Base-by-base conservation (phyloP, 1,140 invertebrate genomes). In the Caenorhabditis tropicalis region DNA sequence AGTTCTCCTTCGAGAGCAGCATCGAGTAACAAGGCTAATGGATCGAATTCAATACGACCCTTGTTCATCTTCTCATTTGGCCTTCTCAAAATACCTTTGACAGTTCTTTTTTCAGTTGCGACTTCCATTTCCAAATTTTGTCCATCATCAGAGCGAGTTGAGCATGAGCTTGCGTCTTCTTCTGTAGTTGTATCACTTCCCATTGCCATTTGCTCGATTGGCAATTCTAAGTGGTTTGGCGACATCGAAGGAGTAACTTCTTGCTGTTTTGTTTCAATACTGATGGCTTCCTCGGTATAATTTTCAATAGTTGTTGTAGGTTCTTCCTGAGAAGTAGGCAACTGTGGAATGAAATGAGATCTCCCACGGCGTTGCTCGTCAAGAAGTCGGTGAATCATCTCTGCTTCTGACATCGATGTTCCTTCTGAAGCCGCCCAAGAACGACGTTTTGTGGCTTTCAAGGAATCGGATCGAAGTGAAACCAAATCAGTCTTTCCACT, bases 1-100 rank as follows among this genome's bases (percentile, higher is more conserved):
- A 99, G 93, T 92, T 99, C 97, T 33, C 98, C 98, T 92, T 99
- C 98, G 60, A 99, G 93, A 88, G 97, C 97, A 31, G 97, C 98
- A 92, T 99, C 98, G 86, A 99, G 92, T 12, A 99, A 92, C 31
- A 99, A 93, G 3, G 98, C 97, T 80, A 99, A 93, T 12, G 98
- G 97, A 93, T 99, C 97, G 91, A 99, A 99, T 91, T 96, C 97
- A 12, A 99, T 97, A 12, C 49, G 84, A 6, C 43, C 82, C 51
- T 83, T 86, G 48, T 58, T 84, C 48, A 60, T 51, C 49, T 58
- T 36, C 16, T 56, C 82, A n/a, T 83, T 83, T 10, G 60, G 81
- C 33, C 56, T 21, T 31, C 51, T 81, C 6, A 85, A 51, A 43
- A 85, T 85, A 15, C 84, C 81, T 46, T 85, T 82, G n/a, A 82